Evolutionary conservation across 2,797 vertebrate species (phyloP).

Genomic region (Hyperoplus immaculatus): DNA sequence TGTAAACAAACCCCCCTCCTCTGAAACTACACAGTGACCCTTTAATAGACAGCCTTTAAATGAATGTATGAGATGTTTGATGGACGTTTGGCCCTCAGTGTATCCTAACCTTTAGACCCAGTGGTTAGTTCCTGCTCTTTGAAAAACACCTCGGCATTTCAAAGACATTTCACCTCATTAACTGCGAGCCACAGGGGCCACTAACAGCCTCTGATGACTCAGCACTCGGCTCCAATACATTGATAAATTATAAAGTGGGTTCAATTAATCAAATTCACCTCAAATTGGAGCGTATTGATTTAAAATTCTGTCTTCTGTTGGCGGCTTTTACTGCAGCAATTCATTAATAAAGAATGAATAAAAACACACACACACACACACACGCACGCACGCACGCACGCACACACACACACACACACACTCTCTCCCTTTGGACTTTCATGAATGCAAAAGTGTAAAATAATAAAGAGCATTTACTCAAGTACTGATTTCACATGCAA

Average conservation of each 20-base stretch:
- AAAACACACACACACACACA: no score
- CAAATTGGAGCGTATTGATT: neutral
- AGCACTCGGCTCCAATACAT: constrained; percentile 4
- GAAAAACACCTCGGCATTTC: constrained; percentile 3
- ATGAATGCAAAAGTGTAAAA: neutral
- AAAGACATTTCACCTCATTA: constrained; percentile 9
- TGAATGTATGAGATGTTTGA: no score
- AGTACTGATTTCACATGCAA: neutral
- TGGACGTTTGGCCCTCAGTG: neutral
- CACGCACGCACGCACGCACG: no score
- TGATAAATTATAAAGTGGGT: constrained; percentile 33
- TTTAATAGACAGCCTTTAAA: no score
- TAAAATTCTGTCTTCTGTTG: neutral
- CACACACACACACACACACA: no score
- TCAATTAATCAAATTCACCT: constrained; percentile 29
- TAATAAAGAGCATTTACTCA: neutral
- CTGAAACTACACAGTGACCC: no score
- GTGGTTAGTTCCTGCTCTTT: constrained; percentile 5
- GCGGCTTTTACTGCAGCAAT: neutral
- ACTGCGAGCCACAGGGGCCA: constrained; percentile 21
- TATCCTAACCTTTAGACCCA: neutral
- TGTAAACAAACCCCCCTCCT: no score
- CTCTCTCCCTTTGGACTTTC: no score
- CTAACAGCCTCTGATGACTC: constrained; percentile 35
- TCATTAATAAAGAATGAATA: no score